Evolutionary conservation across 2,113 vertebrate species (phyloP).

Genomic region (Acanthochromis polyacanthus): DNA sequence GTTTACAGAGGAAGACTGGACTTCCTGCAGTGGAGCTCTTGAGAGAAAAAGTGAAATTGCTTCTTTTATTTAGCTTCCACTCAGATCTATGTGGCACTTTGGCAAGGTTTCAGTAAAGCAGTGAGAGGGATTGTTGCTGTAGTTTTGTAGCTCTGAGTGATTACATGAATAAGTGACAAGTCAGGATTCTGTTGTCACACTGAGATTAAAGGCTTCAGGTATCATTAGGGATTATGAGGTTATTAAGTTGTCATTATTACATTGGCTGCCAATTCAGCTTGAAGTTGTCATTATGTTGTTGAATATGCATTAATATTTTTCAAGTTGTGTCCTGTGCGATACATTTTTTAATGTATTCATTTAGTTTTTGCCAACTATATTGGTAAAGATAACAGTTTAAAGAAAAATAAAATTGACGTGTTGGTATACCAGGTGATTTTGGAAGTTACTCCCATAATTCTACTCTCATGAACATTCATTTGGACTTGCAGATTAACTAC

Average conservation of each 20-base stretch:
- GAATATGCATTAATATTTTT: no score
- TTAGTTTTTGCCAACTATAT: no score
- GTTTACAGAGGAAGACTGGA: constrained; percentile 62
- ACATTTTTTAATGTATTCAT: no score
- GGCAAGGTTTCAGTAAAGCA: neutral
- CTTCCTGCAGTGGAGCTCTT: constrained; percentile 39
- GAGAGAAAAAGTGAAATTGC: constrained; percentile 24
- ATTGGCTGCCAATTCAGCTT: no score
- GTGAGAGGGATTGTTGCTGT: neutral
- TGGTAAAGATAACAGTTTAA: no score
- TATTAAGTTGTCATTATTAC: neutral
- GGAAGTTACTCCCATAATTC: neutral
- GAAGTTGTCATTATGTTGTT: no score
- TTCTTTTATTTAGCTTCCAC: constrained; percentile 29
- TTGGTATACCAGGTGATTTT: no score
- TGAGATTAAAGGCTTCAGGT: no score
- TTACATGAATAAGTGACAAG: neutral
- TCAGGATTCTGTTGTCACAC: neutral
- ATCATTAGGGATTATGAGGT: neutral
- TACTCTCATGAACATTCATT: no score
- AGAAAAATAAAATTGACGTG: no score
- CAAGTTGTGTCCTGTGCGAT: no score
- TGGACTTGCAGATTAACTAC: no score
- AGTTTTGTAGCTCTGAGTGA: constrained; percentile 9
- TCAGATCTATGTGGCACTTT: neutral